Evolutionary conservation across 1,140 invertebrate genomes (phyloP).

Genomic region (Coptotermes formosanus): DNA sequence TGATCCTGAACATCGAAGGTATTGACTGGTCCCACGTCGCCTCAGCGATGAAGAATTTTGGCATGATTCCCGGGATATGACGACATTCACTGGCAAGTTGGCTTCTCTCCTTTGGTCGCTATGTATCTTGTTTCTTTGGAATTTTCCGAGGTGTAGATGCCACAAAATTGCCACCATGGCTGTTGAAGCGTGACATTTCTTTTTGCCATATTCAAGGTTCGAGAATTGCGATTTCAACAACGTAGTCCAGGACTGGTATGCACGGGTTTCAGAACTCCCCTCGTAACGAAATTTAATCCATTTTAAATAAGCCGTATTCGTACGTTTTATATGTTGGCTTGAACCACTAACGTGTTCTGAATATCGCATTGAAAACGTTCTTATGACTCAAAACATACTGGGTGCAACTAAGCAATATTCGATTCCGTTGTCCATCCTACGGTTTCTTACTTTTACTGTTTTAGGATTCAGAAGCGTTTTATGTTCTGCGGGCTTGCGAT

Average conservation of each 20-base stretch:
- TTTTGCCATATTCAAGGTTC: not conserved
- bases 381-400: too few species aligned
- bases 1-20: not conserved
- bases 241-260: not conserved
- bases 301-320: too few species aligned
- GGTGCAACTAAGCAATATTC: too few species aligned
- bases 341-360: too few species aligned
- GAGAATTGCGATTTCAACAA: not conserved
- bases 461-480: too few species aligned
- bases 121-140: not conserved
- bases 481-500: too few species aligned
- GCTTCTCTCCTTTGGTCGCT: not conserved
- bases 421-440: too few species aligned
- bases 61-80: not conserved
- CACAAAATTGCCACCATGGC: not conserved
- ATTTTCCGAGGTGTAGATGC: not conserved
- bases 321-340: too few species aligned
- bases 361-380: too few species aligned
- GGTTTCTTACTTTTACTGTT: too few species aligned
- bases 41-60: not conserved
- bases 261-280: not conserved
- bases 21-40: not conserved
- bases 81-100: not conserved
- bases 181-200: not conserved
- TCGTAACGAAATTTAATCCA: too few species aligned